These are phyloP conservation scores for Matsumurasca onukii DNA, from an alignment of 1,140 invertebrate genomes.

Conservation along the genomic window DNA sequence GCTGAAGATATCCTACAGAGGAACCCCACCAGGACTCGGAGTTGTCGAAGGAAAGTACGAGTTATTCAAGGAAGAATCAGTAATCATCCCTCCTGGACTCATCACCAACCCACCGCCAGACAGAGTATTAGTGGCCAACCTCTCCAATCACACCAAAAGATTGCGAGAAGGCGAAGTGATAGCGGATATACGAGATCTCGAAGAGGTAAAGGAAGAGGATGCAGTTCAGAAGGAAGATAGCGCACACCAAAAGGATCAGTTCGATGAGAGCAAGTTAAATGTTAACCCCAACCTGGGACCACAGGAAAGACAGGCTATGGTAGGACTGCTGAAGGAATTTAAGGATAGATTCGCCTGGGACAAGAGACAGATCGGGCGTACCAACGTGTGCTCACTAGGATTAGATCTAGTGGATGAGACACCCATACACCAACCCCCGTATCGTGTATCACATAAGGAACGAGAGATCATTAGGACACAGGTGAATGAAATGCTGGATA, in stretches of 20 bases:
- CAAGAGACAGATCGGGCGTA: not conserved
- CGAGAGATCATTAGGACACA: constrained; percentile 34
- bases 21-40: constrained; percentile 8
- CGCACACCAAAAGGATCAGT: not conserved
- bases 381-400: not conserved
- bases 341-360: constrained; percentile 20
- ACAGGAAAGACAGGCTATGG: not conserved
- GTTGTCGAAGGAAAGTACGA: not conserved
- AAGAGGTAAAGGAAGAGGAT: not conserved
- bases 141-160: not conserved
- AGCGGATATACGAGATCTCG: not conserved
- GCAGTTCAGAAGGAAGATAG: not conserved
- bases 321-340: not conserved
- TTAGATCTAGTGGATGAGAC: not conserved
- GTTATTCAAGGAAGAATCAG: constrained; percentile 5
- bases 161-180: not conserved
- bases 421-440: constrained; percentile 8
- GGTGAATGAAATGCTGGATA: constrained; percentile 42
- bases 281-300: not conserved
- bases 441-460: constrained; percentile 8
- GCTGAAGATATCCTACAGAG: not conserved
- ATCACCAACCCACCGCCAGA: not conserved
- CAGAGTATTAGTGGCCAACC: not conserved
- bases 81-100: constrained; percentile 2
- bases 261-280: not conserved